A percentile compares a stretch with the other conserved stretches of the same genome.
phyloP scores from a whole-genome alignment of 2,113 vertebrate genomes.

The Chinchilla lanigera region DNA sequence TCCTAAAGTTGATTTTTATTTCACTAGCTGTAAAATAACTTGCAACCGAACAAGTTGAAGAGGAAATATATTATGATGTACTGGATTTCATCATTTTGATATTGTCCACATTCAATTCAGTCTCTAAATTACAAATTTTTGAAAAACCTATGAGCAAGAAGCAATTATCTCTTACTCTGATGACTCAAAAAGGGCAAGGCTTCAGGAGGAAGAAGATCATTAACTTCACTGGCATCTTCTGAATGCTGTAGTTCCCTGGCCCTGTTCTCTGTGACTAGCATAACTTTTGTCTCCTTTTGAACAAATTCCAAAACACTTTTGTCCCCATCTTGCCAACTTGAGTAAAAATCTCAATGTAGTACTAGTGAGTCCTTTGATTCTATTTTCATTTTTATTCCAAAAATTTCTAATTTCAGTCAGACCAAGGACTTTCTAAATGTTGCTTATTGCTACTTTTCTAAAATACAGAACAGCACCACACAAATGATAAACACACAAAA shows the following conservation, averaged over 20 bases:
- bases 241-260: background rate
- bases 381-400: background rate
- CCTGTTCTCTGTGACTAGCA: background rate
- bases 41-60: background rate
- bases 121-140: background rate
- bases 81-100: background rate
- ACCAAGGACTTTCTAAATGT: background rate
- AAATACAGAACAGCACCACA: background rate
- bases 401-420: background rate
- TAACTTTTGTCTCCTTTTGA: background rate
- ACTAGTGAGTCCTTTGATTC: background rate
- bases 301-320: background rate
- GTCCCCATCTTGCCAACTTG: background rate
- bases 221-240: background rate
- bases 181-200: rapidly evolving
- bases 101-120: background rate
- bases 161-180: background rate
- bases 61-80: background rate
- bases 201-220: background rate
- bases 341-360: background rate
- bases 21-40: background rate
- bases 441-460: background rate
- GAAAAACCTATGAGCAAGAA: background rate
- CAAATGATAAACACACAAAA: background rate
- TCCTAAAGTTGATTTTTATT: background rate